Conservation (phyloP, 2,797 vertebrate species). For the Etheostoma nigrum region DNA sequence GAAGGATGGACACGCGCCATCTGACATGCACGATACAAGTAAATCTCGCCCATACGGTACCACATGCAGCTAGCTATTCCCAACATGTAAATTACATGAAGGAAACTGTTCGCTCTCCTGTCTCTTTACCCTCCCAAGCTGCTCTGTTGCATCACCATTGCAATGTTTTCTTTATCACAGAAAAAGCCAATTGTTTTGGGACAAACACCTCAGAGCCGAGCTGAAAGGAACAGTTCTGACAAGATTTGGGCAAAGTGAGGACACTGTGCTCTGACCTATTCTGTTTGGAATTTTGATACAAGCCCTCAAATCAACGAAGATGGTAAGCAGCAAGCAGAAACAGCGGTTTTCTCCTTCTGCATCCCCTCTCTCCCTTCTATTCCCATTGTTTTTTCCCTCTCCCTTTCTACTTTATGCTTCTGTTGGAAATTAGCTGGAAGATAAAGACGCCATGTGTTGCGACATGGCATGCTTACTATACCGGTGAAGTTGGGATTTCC, state of each 20-base stretch:
- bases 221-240: constrained; percentile 65
- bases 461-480: constrained; percentile 74
- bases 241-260: constrained; percentile 59
- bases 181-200: constrained; percentile 46
- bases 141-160: constrained; percentile 36
- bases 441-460: constrained; percentile 77
- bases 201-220: constrained; percentile 63
- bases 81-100: constrained; percentile 46
- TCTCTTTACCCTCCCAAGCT: constrained; percentile 35
- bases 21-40: constrained; percentile 45
- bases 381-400: constrained; percentile 17
- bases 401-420: constrained; percentile 54
- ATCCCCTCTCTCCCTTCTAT: constrained; percentile 21
- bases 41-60: constrained; percentile 5
- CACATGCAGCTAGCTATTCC: constrained; percentile 7
- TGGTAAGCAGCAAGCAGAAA: constrained; percentile 46
- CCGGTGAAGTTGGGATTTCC: constrained; percentile 76
- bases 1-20: constrained; percentile 31
- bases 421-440: constrained; percentile 75
- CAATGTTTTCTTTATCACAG: constrained; percentile 58
- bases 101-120: not conserved
- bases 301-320: constrained; percentile 41
- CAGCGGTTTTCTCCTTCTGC: constrained; percentile 33
- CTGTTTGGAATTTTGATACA: constrained; percentile 40
- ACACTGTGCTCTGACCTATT: constrained; percentile 39